These are phyloP conservation scores for Melipona quadrifasciata DNA, from an alignment of 1,140 invertebrate species.

Conservation along the genomic window DNA sequence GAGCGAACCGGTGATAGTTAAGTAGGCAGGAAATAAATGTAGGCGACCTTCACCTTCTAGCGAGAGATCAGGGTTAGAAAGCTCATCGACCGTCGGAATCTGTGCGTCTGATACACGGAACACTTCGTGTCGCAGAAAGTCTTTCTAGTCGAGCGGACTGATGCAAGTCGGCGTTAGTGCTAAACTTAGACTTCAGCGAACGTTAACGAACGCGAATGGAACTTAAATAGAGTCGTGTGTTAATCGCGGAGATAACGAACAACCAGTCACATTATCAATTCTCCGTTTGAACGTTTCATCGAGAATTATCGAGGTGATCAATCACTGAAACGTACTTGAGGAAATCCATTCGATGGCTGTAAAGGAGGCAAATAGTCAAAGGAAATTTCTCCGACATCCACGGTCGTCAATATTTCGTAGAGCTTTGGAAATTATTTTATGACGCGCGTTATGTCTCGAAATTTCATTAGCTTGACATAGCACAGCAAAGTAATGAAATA, in stretches of 20 bases:
- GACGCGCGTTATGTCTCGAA: no score
- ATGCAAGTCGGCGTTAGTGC: not conserved
- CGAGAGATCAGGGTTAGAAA: constrained; percentile 65
- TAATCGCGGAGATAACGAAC: not conserved
- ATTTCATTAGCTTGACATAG: no score
- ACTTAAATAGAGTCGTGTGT: not conserved
- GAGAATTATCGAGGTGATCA: not conserved
- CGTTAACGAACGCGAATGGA: not conserved
- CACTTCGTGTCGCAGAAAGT: not conserved
- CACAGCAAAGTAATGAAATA: no score
- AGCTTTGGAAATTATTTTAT: not conserved
- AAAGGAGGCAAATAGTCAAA: not conserved
- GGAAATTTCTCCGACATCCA: not conserved
- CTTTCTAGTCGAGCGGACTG: not conserved
- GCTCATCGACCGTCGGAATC: constrained; percentile 27
- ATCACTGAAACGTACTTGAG: not conserved
- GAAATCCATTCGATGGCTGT: not conserved
- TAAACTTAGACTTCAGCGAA: not conserved
- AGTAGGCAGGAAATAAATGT: constrained; percentile 51
- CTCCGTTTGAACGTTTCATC: not conserved
- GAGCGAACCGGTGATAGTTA: not conserved
- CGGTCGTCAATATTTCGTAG: not conserved
- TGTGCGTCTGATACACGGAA: not conserved
- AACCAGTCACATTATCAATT: not conserved
- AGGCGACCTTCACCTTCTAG: constrained; percentile 64